Conservation (phyloP, 2,113 vertebrate genomes). For the Lophius piscatorius region DNA sequence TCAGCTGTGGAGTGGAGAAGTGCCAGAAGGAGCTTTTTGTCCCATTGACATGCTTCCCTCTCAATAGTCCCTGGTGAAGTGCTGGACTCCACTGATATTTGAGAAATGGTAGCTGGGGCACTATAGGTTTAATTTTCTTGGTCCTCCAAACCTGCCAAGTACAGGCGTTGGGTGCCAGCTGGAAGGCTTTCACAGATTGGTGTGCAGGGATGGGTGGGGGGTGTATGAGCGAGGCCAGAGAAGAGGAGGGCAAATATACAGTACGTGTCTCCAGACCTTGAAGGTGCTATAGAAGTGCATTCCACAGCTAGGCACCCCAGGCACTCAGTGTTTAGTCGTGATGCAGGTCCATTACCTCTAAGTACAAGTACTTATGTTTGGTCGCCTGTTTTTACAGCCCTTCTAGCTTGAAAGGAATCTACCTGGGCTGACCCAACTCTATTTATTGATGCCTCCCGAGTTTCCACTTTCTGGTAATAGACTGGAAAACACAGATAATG, state of each 20-base stretch:
- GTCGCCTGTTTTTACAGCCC: constrained; percentile 73
- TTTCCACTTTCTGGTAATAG: constrained; percentile 95
- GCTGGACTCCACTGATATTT: constrained; percentile 86
- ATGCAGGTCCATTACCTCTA: constrained; percentile 83
- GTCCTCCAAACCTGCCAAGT: constrained; percentile 81
- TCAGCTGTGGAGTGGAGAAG: constrained; percentile 63
- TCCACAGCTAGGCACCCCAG: constrained; percentile 63
- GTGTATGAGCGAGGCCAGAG: constrained; percentile 64
- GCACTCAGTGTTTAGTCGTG: constrained; percentile 72
- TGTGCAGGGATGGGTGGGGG: constrained; percentile 21
- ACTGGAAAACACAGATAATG: constrained; percentile 96
- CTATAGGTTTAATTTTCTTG: constrained; percentile 86
- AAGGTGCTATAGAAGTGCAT: constrained; percentile 69
- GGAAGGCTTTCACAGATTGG: constrained; percentile 80
- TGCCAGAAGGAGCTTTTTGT: constrained; percentile 76
- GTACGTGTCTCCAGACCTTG: constrained; percentile 70
- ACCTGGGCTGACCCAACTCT: constrained; percentile 83
- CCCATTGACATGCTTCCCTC: constrained; percentile 70
- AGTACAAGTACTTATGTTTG: constrained; percentile 79
- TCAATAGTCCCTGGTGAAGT: constrained; percentile 77
- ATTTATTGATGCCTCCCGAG: constrained; percentile 88
- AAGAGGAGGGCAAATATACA: constrained; percentile 64
- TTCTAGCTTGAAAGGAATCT: constrained; percentile 78
- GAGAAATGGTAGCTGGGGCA: constrained; percentile 76
- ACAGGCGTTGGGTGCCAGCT: constrained; percentile 79